Evolutionary conservation across 2,888 invertebrate genomes (phyloP).

Genomic region (Drosophila rellima): DNA sequence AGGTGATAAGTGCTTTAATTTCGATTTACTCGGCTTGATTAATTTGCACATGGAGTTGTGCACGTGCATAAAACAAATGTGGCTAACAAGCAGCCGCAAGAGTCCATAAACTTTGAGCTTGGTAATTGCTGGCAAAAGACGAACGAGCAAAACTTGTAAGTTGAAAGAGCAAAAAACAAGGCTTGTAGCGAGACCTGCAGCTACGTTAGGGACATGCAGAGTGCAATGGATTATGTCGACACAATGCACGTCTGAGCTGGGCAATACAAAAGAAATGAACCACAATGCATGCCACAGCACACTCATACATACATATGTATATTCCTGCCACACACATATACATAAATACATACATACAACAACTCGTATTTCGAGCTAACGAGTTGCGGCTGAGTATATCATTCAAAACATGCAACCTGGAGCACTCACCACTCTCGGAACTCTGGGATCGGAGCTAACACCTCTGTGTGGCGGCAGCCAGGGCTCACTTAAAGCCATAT

Average conservation of each 20-base stretch:
- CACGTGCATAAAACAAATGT: slow-evolving; percentile 55
- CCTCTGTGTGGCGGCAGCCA: slow-evolving; percentile 31
- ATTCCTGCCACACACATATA: slow-evolving; percentile 7
- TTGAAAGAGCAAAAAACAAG: slow-evolving; percentile 48
- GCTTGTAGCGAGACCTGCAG: slow-evolving; percentile 2
- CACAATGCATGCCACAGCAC: slow-evolving; percentile 53
- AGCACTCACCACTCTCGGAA: slow-evolving; percentile 13
- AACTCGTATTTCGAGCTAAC: slow-evolving; percentile 48
- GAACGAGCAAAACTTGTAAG: slow-evolving; percentile 57
- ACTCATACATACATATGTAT: slow-evolving; percentile 8
- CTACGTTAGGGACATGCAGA: slow-evolving; percentile 9
- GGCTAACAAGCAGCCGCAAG: slow-evolving; percentile 66
- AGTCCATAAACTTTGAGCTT: slow-evolving; percentile 52
- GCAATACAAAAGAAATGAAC: slow-evolving; percentile 62
- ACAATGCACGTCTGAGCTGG: slow-evolving; percentile 60
- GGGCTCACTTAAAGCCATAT: slow-evolving; percentile 74
- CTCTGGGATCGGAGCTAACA: slow-evolving; percentile 31
- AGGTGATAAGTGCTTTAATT: slow-evolving; percentile 71
- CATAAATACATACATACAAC: background rate
- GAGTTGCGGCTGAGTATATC: slow-evolving; percentile 59
- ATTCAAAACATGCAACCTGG: slow-evolving; percentile 47
- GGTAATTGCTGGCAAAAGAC: slow-evolving; percentile 66
- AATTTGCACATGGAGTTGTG: slow-evolving; percentile 53
- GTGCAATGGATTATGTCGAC: slow-evolving; percentile 61
- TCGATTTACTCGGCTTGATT: slow-evolving; percentile 63